A percentile compares a stretch with the other conserved stretches of the same genome.
phyloP scores from a whole-genome alignment of 2,113 vertebrate species.

The Fulica atra region DNA sequence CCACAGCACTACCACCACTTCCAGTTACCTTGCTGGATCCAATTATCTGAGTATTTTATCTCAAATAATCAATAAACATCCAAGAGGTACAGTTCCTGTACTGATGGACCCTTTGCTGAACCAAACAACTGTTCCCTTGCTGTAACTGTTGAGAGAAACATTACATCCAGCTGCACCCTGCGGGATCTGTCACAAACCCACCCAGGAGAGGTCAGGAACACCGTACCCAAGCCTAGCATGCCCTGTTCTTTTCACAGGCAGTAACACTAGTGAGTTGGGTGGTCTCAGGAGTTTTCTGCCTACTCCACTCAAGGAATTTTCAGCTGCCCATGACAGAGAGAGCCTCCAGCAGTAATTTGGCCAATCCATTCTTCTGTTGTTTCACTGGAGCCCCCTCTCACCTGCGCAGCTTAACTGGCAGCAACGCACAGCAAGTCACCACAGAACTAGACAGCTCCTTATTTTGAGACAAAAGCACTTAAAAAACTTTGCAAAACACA shows the following conservation, averaged over 20 bases:
- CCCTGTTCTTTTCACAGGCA: not conserved
- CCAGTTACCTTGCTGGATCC: not conserved
- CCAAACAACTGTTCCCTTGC: not conserved
- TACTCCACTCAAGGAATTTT: not conserved
- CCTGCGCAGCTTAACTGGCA: not conserved
- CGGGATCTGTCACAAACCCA: not conserved
- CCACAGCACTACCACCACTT: not conserved
- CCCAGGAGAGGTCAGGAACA: not conserved
- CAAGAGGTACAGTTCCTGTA: not conserved
- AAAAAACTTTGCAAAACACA: not conserved
- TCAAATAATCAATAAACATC: not conserved
- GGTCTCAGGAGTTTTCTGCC: not conserved
- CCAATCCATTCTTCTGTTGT: not conserved
- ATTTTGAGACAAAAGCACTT: not conserved
- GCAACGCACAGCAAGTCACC: not conserved
- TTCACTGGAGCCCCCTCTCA: not conserved
- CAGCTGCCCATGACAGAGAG: not conserved
- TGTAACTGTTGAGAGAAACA: not conserved
- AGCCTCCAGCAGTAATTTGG: not conserved
- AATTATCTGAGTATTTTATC: not conserved
- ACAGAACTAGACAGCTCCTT: not conserved
- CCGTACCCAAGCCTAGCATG: not conserved
- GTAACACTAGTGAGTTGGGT: rapidly evolving
- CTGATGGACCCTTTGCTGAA: not conserved
- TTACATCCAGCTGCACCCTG: not conserved